These are phyloP conservation scores for Nomada goodeniana DNA, from an alignment of 2,888 invertebrate genomes.

Conservation along the genomic window DNA sequence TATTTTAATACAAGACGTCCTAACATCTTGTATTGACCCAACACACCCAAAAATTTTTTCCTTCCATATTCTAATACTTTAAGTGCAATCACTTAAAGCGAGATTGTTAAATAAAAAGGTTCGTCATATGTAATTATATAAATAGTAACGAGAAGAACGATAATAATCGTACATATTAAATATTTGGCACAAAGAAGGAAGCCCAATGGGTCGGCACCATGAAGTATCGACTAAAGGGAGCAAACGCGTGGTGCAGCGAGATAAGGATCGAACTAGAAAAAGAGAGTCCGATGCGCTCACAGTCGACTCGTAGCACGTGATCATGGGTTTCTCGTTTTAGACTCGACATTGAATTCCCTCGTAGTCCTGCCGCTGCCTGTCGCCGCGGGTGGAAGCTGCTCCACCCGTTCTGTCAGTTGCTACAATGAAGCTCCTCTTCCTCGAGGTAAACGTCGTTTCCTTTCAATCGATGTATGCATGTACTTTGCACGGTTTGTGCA, in stretches of 20 bases:
- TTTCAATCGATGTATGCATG: constrained; percentile 3
- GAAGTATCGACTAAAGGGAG: constrained; percentile 23
- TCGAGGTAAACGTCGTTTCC: constrained; percentile 60
- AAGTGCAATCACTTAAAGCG: neutral
- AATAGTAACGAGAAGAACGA: neutral
- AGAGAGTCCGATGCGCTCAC: constrained; percentile 50
- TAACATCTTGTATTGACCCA: neutral
- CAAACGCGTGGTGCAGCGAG: neutral
- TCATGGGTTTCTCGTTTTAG: constrained; percentile 67
- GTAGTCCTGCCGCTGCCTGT: constrained; percentile 53
- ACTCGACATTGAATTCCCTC: constrained; percentile 60
- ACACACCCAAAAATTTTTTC: neutral
- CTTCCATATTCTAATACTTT: too few species aligned
- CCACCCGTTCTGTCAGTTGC: constrained; percentile 18
- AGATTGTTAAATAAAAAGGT: neutral
- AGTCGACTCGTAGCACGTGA: constrained; percentile 68
- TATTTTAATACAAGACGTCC: neutral
- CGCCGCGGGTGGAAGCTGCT: constrained; percentile 42
- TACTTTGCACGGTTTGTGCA: neutral
- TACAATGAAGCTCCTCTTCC: constrained; percentile 53
- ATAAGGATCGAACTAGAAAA: constrained; percentile 29
- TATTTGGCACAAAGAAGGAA: neutral
- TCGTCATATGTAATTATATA: neutral
- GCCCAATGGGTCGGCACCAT: constrained; percentile 34
- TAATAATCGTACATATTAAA: neutral